Conservation (phyloP, 2,113 vertebrate species). For the Onychorhynchus coronatus region DNA sequence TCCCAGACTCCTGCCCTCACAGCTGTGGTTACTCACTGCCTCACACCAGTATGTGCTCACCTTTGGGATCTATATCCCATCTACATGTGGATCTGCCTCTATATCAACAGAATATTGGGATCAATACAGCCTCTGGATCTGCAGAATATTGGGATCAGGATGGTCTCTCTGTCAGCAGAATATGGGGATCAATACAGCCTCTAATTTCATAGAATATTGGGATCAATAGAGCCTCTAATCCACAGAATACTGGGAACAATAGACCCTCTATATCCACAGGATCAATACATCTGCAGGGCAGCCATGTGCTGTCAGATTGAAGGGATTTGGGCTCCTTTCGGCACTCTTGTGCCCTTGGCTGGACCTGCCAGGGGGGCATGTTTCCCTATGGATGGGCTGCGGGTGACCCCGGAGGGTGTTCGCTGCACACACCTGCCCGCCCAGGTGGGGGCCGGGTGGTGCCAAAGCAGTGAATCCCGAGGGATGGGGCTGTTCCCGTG, state of each 20-base stretch:
- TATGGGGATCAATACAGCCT: background rate
- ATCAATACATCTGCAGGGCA: background rate
- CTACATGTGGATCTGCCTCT: background rate
- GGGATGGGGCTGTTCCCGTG: background rate
- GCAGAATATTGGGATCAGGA: background rate
- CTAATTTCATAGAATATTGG: background rate
- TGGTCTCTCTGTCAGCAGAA: background rate
- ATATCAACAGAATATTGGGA: background rate
- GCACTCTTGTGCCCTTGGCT: background rate
- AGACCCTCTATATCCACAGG: background rate
- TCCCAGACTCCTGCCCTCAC: background rate
- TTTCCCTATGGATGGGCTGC: background rate
- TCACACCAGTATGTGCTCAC: too few relatives aligned
- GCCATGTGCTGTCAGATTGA: rapidly evolving
- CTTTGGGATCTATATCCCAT: background rate
- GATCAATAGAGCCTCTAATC: background rate
- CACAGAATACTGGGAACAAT: too few relatives aligned
- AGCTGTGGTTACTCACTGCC: background rate
- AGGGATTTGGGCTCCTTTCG: background rate
- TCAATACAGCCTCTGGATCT: too few relatives aligned
- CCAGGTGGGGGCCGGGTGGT: background rate
- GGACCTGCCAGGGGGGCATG: background rate
- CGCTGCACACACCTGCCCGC: background rate
- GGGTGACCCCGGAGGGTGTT: background rate
- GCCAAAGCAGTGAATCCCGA: background rate